Conservation (phyloP, 1,140 invertebrate species). For the Drosophila bocki region DNA sequence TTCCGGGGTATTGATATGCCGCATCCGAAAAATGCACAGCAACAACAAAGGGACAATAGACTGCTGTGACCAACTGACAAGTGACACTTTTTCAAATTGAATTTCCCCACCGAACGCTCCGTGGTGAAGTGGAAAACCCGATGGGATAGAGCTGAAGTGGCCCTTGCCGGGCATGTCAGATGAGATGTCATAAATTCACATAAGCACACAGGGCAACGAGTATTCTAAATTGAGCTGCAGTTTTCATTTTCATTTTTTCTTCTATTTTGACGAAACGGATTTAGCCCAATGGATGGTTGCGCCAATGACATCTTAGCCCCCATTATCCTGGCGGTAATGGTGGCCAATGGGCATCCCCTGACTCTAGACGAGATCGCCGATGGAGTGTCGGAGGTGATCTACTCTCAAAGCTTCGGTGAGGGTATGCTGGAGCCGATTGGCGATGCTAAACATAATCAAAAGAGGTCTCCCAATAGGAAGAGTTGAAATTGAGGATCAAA, state of each 20-base stretch:
- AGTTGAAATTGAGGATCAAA: not conserved
- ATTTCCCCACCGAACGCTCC: conserved; percentile 45
- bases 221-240: conserved; percentile 30
- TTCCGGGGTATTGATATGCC: conserved; percentile 57
- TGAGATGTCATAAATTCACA: conserved; percentile 41
- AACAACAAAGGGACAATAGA: conserved; percentile 61
- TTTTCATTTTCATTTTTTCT: conserved; percentile 1
- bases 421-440: conserved; percentile 4
- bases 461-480: not conserved
- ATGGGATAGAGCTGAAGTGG: conserved; percentile 28
- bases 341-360: conserved; percentile 57
- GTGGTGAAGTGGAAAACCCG: conserved; percentile 18
- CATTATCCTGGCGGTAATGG: conserved; percentile 62
- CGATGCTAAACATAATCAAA: not conserved
- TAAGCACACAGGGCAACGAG: conserved; percentile 8
- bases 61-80: conserved; percentile 63
- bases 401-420: conserved; percentile 15
- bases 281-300: conserved; percentile 46
- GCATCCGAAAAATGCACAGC: conserved; percentile 51
- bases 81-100: conserved; percentile 76
- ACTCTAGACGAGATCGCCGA: conserved; percentile 63
- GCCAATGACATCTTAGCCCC: conserved; percentile 52
- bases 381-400: conserved; percentile 36
- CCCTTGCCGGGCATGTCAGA: conserved; percentile 18
- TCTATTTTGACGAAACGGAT: not conserved